Percentiles rank a stretch among this genome's conserved stretches.
Evolutionary conservation across 2,888 invertebrate genomes (phyloP).

Genomic region (Podabrus alpinus): DNA sequence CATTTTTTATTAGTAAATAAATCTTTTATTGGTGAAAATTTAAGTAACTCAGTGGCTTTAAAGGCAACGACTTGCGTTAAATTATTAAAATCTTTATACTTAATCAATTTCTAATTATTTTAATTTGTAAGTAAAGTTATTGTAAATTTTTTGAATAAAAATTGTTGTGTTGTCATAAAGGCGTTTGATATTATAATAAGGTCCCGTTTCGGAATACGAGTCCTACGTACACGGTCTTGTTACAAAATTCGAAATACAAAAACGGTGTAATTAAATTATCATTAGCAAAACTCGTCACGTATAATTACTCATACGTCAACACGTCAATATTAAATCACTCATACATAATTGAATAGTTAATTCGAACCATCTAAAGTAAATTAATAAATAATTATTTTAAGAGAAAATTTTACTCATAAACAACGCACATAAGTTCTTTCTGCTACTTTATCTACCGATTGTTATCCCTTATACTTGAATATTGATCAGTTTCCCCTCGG

Average conservation of each 20-base stretch:
- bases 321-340: background rate
- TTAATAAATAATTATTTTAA: background rate
- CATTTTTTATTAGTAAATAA: no score
- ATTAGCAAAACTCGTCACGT: background rate
- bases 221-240: background rate
- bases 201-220: background rate
- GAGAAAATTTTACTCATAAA: background rate
- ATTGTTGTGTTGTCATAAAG: background rate
- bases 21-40: no score
- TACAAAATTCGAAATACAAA: background rate
- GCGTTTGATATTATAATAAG: background rate
- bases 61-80: no score
- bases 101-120: no score
- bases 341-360: background rate
- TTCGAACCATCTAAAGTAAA: background rate
- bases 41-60: no score
- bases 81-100: no score
- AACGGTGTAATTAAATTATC: background rate
- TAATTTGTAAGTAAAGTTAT: background rate
- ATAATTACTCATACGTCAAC: background rate
- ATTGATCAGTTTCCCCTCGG: slow-evolving; percentile 31
- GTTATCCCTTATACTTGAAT: slow-evolving; percentile 31
- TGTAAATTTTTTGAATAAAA: background rate
- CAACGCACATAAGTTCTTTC: background rate
- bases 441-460: slow-evolving; percentile 1